Evolutionary conservation across 2,113 vertebrate genomes (phyloP).

Genomic region (Nymphicus hollandicus): DNA sequence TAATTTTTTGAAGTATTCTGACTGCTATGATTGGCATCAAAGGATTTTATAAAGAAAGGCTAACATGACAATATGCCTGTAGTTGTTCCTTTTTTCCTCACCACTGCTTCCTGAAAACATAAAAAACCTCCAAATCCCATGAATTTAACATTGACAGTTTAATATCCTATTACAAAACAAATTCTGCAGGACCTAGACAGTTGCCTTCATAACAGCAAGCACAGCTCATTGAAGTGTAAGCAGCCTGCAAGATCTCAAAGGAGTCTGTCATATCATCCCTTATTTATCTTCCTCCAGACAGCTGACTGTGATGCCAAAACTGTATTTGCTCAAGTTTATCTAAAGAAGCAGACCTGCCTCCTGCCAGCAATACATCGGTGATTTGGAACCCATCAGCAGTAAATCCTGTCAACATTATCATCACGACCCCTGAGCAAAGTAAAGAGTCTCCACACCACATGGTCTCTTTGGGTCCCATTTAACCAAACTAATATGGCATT

Average conservation of each 20-base stretch:
- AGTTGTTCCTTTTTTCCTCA: neutral
- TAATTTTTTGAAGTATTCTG: neutral
- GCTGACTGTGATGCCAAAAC: neutral
- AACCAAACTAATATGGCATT: neutral
- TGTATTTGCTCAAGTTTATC: neutral
- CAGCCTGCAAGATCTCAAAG: neutral
- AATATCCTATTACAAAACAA: neutral
- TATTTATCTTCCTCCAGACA: constrained; percentile 14
- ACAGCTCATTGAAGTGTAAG: neutral
- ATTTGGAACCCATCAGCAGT: neutral
- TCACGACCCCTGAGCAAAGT: neutral
- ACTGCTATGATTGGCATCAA: neutral
- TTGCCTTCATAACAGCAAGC: neutral
- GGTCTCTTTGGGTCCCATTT: neutral
- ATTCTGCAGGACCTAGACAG: neutral
- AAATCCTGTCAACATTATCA: neutral
- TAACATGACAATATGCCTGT: neutral
- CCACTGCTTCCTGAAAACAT: neutral
- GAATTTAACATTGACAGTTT: neutral
- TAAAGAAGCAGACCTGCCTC: neutral
- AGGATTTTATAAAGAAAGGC: neutral
- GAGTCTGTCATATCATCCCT: neutral
- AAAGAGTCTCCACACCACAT: neutral
- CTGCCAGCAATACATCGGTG: neutral
- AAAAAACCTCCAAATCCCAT: neutral